Base-by-base conservation (phyloP, 2,888 invertebrate genomes). In the Elegia similella region DNA sequence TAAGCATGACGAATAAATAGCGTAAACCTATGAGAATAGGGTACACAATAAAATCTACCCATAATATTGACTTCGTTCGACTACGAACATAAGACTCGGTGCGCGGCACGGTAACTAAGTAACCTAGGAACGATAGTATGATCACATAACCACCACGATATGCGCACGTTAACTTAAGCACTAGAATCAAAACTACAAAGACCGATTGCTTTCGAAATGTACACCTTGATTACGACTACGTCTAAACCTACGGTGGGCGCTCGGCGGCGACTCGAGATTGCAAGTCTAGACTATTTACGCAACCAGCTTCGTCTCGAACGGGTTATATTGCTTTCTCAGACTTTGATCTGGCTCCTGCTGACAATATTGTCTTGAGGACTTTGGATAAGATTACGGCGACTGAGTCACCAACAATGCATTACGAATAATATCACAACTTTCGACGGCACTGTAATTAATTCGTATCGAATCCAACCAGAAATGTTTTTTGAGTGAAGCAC, bases 61-160 rank as follows among this genome's bases (percentile, higher is more conserved):
- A 63, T 65, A 75, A 74, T 76, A 80, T 81, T 82, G 82, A 82
- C 82, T 82, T 70, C 66, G 72, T 74, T 80, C 72, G 71, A 66
- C 64, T 74, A 78, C 66, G 70, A 86, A 88, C 86, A 84, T 85
- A 85, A 87, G 84, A 86, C 83, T 70, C 71, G 71, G 75, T 72
- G 80, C 83, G 83, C 84, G 82, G 82, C 65, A 65, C 65, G 78
- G 78, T 78, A 80, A 85, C 81, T 78, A 69, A 76, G 69, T 75
- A 76, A 80, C 64, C 83, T 90, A 90, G 82, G 83, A 86, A 86
- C 84, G 77, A 81, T 78, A 75, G 70, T 65, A 73, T 72, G 73
- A 78, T 84, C 79, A 86, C 81, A 78, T 85, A 84, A 88, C 81
- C 85, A 84, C 78, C 73, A 81, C 73, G 89, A 89, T 90, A 88